A percentile compares a stretch with the other conserved stretches of the same genome.
Evolutionary conservation across 2,888 invertebrate species (phyloP).

Genomic region (Petrolisthes manimaculis): DNA sequence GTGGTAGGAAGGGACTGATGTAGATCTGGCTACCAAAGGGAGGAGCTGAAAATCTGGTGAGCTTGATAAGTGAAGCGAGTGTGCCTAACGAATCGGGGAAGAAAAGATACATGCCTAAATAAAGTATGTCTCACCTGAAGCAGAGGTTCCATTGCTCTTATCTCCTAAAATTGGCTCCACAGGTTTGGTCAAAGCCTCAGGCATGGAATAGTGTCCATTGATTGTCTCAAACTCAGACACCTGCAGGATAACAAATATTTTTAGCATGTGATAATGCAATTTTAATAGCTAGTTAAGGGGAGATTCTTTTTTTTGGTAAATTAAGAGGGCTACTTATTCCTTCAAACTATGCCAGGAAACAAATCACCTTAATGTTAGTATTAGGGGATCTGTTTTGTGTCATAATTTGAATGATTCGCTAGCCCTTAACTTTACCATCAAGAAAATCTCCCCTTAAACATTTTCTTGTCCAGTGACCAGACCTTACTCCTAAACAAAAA

Average conservation of each 20-base stretch:
- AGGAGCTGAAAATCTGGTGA: not conserved
- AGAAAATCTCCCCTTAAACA: not conserved
- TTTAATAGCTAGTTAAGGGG: not conserved
- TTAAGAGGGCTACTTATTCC: too few relatives aligned
- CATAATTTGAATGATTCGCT: too few relatives aligned
- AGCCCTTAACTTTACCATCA: too few relatives aligned
- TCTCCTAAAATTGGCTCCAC: slow-evolving; percentile 78
- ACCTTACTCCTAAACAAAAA: too few relatives aligned
- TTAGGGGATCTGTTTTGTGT: too few relatives aligned
- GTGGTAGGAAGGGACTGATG: not conserved
- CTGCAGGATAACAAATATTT: slow-evolving; percentile 68
- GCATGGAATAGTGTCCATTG: slow-evolving; percentile 98
- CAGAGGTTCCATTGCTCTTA: slow-evolving; percentile 62
- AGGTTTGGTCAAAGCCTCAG: slow-evolving; percentile 86
- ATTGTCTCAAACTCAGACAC: slow-evolving; percentile 99
- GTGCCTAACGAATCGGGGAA: too few relatives aligned
- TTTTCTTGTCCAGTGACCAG: not conserved
- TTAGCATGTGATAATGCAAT: not conserved
- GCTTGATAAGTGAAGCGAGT: not conserved
- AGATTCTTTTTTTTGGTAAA: too few relatives aligned
- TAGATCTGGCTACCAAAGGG: not conserved
- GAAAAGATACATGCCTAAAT: not conserved
- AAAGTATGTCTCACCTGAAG: slow-evolving; percentile 48
- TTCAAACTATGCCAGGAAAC: too few relatives aligned
- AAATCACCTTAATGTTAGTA: too few relatives aligned